phyloP scores from a whole-genome alignment of 1,140 invertebrate species.

The Ditylenchus dipsaci region DNA sequence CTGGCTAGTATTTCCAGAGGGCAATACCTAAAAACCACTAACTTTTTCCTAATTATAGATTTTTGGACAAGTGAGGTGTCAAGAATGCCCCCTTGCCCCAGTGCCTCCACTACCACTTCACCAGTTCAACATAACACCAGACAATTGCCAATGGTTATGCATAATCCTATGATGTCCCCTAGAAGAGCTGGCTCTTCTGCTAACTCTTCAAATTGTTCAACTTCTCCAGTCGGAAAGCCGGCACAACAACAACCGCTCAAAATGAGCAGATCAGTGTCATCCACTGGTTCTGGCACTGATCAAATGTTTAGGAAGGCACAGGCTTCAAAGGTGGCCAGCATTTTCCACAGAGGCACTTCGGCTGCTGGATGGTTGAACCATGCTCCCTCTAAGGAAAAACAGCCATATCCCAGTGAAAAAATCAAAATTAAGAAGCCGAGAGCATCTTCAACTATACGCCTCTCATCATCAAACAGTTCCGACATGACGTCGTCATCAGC shows the following conservation, averaged over 20 bases:
- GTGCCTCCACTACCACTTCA: neutral
- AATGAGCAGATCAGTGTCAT: neutral
- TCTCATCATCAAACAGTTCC: too few species aligned
- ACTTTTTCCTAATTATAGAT: constrained; percentile 5
- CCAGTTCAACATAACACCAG: neutral
- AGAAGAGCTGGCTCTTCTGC: constrained; percentile 2
- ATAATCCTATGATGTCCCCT: neutral
- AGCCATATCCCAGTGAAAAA: too few species aligned
- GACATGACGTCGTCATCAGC: neutral
- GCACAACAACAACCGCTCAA: neutral
- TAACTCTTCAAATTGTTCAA: constrained; percentile 1
- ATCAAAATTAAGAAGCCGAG: too few species aligned
- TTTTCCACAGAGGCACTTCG: too few species aligned
- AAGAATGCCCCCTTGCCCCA: neutral
- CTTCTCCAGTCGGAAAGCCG: neutral
- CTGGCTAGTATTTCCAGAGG: too few species aligned
- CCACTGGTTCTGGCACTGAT: neutral
- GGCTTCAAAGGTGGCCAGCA: neutral
- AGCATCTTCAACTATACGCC: too few species aligned
- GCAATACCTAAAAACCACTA: too few species aligned
- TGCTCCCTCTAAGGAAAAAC: too few species aligned
- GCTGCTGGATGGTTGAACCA: too few species aligned
- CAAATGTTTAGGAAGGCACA: neutral
- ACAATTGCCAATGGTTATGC: constrained; percentile 15
- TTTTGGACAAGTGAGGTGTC: constrained; percentile 24